These are phyloP conservation scores for Astyanax mexicanus DNA, from an alignment of 2,797 vertebrate genomes.

Conservation along the genomic window DNA sequence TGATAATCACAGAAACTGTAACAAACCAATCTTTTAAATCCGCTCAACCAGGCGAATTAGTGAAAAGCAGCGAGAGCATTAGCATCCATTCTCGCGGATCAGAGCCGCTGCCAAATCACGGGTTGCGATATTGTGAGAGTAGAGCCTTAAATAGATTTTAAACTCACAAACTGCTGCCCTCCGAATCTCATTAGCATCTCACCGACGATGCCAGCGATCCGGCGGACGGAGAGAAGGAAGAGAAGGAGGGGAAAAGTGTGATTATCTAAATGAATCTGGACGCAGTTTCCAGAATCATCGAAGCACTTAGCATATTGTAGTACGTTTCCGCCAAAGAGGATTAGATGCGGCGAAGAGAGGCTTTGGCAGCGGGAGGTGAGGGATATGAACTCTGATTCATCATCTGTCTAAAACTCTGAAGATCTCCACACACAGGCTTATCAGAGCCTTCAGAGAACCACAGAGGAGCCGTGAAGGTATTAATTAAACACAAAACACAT, in stretches of 20 bases:
- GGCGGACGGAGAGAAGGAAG: background rate
- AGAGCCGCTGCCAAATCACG: conserved; percentile 5
- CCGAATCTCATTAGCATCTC: conserved; percentile 12
- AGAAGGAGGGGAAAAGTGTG: conserved; percentile 18
- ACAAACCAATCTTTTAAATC: conserved; percentile 12
- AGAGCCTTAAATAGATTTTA: conserved; percentile 6
- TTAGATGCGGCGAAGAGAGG: background rate
- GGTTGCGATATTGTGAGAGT: conserved; percentile 10
- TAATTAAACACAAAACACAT: no score
- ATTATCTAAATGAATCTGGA: conserved; percentile 57
- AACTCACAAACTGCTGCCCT: background rate
- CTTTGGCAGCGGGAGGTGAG: background rate
- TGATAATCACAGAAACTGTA: no score
- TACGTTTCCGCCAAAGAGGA: conserved; percentile 42
- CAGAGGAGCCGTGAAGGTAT: no score
- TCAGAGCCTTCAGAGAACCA: background rate
- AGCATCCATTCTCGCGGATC: conserved; percentile 28
- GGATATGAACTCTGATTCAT: conserved; percentile 1
- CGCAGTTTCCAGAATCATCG: conserved; percentile 42
- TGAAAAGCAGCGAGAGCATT: conserved; percentile 1
- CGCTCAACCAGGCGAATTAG: background rate
- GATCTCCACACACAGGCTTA: background rate
- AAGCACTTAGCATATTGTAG: conserved; percentile 57
- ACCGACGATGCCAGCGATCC: background rate
- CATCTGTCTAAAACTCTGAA: background rate